Base-by-base conservation (phyloP, 2,113 vertebrate genomes). In the Ptilonorhynchus violaceus region DNA sequence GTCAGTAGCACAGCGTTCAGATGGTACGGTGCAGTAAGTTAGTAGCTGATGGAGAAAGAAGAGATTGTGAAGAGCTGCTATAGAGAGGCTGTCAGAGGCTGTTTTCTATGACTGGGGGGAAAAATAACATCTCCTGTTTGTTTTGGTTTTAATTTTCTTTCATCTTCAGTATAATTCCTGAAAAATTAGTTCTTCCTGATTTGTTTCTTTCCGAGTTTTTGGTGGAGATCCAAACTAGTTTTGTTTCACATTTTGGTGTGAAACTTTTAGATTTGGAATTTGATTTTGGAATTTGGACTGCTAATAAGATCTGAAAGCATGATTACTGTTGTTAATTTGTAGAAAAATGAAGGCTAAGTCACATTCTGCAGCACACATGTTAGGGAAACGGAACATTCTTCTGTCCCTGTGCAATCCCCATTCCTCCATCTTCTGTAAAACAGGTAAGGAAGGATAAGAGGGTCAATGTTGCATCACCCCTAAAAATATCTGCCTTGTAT, bases 371-470 rank as follows among this genome's bases (percentile, higher is more conserved):
- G 31, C 41, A 44, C 1, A 11, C 4, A 3, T 10, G 9, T 27
- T 30, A 53, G 18, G 13, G 22, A 85, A 91, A 76, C 1, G 37
- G n/a, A 53, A 7, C 9, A 28, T 56, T 25, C 37, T 85, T 72
- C 62, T 30, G 21, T 31, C 8, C 15, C 7, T 49, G 0, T 44
- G 20, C 15, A 76, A 33, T 33, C 4, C 11, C 1, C 0, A 14
- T 46, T 39, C 23, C 30, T 27, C 9, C 5, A 16, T 37, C 25
- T 49, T 63, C 35, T 66, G n/a, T 23, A 59, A 62, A 92, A 63
- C 5, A 53, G 31, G 13, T 33, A 69, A 82, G 59, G 24, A 75
- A 42, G 23, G 18, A 46, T 86, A 13, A 46, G 59, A 55, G 9
- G 49, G 7, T 41, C 44, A 35, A 1, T 19, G 21, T 30, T 62